phyloP scores from a whole-genome alignment of 2,888 invertebrate genomes.

The Zhengitettix transpicula region DNA sequence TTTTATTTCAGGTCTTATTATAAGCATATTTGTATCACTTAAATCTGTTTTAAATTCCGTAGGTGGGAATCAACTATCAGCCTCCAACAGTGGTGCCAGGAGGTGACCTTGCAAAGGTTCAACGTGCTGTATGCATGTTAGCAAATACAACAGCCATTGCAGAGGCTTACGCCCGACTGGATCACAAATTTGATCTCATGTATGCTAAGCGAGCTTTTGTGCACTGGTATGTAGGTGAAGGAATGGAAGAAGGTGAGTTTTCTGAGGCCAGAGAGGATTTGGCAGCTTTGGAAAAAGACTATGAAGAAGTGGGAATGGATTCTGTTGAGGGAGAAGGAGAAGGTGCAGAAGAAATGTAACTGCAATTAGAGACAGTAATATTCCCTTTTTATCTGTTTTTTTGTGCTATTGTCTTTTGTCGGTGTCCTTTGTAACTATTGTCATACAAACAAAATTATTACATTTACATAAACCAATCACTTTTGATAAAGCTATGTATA shows the following conservation, averaged over 20 bases:
- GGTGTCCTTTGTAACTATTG: no score
- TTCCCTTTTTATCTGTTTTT: no score
- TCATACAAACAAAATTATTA: no score
- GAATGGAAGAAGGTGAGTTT: constrained; percentile 43
- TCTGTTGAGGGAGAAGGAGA: constrained; percentile 32
- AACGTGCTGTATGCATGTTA: constrained; percentile 39
- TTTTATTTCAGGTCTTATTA: no score
- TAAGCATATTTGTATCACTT: no score
- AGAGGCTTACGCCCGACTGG: constrained; percentile 39
- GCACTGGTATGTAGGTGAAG: constrained; percentile 36
- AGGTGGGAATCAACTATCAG: constrained; percentile 37
- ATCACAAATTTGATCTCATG: constrained; percentile 40
- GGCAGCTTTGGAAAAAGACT: constrained; percentile 52
- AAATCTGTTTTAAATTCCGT: no score
- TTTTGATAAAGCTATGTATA: no score
- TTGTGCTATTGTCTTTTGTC: no score
- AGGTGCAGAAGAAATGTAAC: constrained; percentile 15
- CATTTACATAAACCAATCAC: no score
- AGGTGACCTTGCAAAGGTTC: constrained; percentile 30
- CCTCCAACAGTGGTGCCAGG: constrained; percentile 32
- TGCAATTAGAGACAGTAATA: no score
- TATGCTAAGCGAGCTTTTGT: constrained; percentile 39
- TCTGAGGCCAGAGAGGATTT: constrained; percentile 65
- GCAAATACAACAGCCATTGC: constrained; percentile 40
- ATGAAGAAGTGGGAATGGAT: constrained; percentile 59